phyloP scores from a whole-genome alignment of 2,888 invertebrate species.

The Agriopis aurantiaria region DNA sequence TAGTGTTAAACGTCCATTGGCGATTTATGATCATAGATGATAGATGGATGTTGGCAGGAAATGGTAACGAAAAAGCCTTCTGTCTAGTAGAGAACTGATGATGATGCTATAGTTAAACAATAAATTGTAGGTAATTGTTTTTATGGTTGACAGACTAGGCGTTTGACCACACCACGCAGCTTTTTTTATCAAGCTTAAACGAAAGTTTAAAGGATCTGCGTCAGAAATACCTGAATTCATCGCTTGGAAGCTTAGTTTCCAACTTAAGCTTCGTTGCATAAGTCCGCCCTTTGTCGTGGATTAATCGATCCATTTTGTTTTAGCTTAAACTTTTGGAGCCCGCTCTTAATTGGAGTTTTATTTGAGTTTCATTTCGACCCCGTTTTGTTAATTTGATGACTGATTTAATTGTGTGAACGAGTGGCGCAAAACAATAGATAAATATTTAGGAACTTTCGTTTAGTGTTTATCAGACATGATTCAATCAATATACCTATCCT shows the following conservation, averaged over 20 bases:
- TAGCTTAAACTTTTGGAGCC: conserved; percentile 11
- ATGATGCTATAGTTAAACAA: too few species aligned
- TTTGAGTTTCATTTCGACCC: conserved; percentile 20
- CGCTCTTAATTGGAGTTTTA: conserved; percentile 24
- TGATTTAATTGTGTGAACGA: conserved; percentile 14
- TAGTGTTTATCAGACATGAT: neutral
- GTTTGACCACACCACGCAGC: too few species aligned
- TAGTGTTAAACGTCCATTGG: too few species aligned
- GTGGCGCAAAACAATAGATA: conserved; percentile 12
- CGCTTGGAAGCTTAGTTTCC: neutral
- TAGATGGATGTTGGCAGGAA: too few species aligned
- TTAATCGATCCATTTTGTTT: conserved; percentile 37
- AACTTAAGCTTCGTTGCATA: neutral
- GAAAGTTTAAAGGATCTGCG: too few species aligned
- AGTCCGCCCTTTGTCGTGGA: conserved; percentile 26
- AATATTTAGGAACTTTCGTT: neutral
- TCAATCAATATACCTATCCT: neutral
- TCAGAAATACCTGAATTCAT: too few species aligned
- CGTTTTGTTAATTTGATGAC: conserved; percentile 18
- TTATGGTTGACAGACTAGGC: neutral
- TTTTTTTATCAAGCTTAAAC: too few species aligned
- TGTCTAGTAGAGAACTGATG: too few species aligned
- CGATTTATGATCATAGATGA: too few species aligned
- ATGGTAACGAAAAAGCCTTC: too few species aligned
- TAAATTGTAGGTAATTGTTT: neutral